phyloP scores from a whole-genome alignment of 1,140 invertebrate species.

The Akabosia matsudoensis region DNA sequence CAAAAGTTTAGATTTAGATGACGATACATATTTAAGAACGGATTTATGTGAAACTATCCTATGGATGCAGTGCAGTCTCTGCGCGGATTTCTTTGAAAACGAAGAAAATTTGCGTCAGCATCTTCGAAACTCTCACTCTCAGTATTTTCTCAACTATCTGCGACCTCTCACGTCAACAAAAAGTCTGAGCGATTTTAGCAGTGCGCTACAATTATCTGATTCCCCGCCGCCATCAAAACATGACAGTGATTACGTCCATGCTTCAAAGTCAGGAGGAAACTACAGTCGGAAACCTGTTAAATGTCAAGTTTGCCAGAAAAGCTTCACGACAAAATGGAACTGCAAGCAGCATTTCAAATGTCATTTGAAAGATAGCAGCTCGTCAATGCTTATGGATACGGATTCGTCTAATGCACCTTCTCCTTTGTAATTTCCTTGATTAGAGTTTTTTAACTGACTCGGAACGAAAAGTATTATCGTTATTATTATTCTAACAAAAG shows the following conservation, averaged over 20 bases:
- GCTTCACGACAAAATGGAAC: conserved; percentile 20
- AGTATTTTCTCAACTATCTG: conserved; percentile 21
- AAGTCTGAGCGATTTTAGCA: conserved; percentile 8
- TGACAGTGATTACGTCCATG: background rate
- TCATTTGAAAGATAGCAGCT: conserved; percentile 3
- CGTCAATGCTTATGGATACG: background rate
- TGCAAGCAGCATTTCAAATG: conserved; percentile 23
- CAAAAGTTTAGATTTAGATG: conserved; percentile 2
- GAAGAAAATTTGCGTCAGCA: conserved; percentile 15
- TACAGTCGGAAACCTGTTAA: background rate
- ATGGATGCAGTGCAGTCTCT: background rate
- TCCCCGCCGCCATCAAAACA: no score
- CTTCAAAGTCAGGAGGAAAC: background rate
- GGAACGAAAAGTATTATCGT: no score
- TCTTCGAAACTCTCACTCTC: background rate
- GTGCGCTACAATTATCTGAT: background rate
- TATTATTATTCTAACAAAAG: background rate
- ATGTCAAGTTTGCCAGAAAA: background rate
- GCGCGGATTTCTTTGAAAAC: background rate
- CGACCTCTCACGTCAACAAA: background rate
- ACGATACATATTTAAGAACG: background rate
- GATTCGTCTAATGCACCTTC: background rate
- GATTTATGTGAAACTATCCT: background rate
- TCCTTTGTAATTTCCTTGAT: background rate
- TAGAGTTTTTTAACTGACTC: background rate